Base-by-base conservation (phyloP, 1,140 invertebrate genomes). In the Drosophila ficusphila region DNA sequence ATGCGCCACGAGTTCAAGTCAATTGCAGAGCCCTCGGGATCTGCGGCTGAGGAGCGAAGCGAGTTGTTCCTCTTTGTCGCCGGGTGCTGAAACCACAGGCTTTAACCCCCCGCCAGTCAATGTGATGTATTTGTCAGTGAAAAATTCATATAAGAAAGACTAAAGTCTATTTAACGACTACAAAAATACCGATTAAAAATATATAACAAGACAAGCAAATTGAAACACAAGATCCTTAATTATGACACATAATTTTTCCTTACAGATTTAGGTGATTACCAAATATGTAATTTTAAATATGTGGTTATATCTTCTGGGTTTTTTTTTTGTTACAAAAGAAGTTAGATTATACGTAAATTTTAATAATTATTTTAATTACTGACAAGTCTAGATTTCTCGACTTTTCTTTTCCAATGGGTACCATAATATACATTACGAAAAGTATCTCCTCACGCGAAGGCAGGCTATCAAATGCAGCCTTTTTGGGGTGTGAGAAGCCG, bases 1-100 rank as follows among this genome's bases (percentile, higher is more conserved):
- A 85, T 85, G 79, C 65, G 79, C 79, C 79, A 85, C 79, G 79
- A 83, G 79, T 76, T 65, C 61, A 79, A 86, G 81, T 85, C 81
- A 86, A 85, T 85, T 86, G 76, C 76, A 85, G 79, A 36, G 72
- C 56, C 75, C 52, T 60, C 70, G 71, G 79, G 58, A n/a, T n/a
- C 77, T 57, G 36, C 18, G 14, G 46, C 19, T 29, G 23, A 56
- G 72, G 54, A 53, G 58, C 54, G 54, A 38, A 57, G 19, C 23
- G 38, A 33, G 38, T 54, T 68, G 39, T 58, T 61, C 57, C 36
- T 49, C 27, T 16, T 48, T 39, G 47, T 54, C 23, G 49, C 57
- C 18, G 34, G 57, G 56, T 36, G 57, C 42, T 34, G 41, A 73
- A 83, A 85, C 79, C 79, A 54, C 79, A 83, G 47, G 52, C 51